Percentiles rank a stretch among this genome's conserved stretches.
These are phyloP conservation scores for Rhamnusium bicolor DNA, from an alignment of 2,888 invertebrate genomes.

Conservation along the genomic window DNA sequence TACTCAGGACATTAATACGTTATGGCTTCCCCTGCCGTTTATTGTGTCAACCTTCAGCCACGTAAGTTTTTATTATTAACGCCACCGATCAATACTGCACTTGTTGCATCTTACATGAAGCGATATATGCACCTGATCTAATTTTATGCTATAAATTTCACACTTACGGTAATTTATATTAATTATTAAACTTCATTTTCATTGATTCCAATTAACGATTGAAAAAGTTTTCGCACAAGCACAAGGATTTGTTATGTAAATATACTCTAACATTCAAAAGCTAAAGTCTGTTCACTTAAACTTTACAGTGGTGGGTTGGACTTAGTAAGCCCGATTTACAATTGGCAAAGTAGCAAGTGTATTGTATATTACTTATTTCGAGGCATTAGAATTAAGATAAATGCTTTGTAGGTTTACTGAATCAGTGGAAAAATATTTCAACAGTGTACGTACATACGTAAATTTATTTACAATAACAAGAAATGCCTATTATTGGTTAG, in stretches of 20 bases:
- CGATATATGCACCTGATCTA: neutral
- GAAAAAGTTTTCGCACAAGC: neutral
- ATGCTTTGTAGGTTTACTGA: too few relatives aligned
- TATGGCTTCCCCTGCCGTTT: constrained; percentile 63
- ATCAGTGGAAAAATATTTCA: too few relatives aligned
- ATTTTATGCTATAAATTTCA: neutral
- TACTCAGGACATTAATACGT: constrained; percentile 44
- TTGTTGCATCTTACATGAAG: neutral
- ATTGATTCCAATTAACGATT: neutral
- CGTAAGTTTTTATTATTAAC: constrained; percentile 55
- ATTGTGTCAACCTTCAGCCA: constrained; percentile 61
- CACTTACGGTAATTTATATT: neutral
- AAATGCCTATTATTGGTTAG: too few relatives aligned
- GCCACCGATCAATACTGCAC: neutral
- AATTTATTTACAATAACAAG: too few relatives aligned
- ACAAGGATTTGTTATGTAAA: neutral
- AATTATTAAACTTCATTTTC: neutral
- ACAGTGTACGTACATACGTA: too few relatives aligned
- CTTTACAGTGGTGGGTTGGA: too few relatives aligned
- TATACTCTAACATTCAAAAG: too few relatives aligned
- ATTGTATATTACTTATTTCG: too few relatives aligned
- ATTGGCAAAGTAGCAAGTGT: too few relatives aligned
- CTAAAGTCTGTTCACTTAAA: too few relatives aligned
- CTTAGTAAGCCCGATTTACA: too few relatives aligned
- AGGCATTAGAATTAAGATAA: too few relatives aligned